phyloP scores from a whole-genome alignment of 2,888 invertebrate species.

The Tethea ocularis region DNA sequence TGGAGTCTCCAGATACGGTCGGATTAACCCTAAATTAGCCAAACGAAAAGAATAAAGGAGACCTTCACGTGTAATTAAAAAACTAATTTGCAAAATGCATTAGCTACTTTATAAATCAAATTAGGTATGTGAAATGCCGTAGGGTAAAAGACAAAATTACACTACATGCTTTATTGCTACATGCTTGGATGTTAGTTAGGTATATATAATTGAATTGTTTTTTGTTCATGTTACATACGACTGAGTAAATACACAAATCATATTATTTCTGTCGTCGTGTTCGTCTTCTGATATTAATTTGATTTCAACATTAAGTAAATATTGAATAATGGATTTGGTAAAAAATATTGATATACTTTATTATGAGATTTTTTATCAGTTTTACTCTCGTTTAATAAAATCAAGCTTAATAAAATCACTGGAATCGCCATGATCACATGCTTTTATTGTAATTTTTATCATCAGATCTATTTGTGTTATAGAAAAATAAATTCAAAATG shows the following conservation, averaged over 20 bases:
- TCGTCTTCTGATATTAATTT: not conserved
- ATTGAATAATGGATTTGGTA: no score
- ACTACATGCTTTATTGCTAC: constrained; percentile 16
- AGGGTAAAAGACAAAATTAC: constrained; percentile 34
- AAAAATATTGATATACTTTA: no score
- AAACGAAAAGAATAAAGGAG: constrained; percentile 57
- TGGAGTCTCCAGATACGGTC: constrained; percentile 39
- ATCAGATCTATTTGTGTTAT: constrained; percentile 6
- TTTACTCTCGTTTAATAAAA: no score
- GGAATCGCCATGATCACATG: no score
- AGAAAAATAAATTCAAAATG: not conserved
- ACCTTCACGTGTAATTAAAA: constrained; percentile 68
- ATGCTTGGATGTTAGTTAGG: constrained; percentile 18
- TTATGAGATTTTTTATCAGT: no score
- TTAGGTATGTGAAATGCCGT: constrained; percentile 25
- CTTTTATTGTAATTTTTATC: no score
- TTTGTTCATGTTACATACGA: not conserved
- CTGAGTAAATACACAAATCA: not conserved
- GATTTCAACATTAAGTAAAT: no score
- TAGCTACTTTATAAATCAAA: constrained; percentile 31
- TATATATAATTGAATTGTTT: constrained; percentile 28
- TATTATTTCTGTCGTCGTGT: not conserved
- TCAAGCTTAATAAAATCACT: no score
- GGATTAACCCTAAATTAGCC: constrained; percentile 59
- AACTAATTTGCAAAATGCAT: constrained; percentile 56